A percentile compares a stretch with the other conserved stretches of the same genome.
These are phyloP conservation scores for Azorinus chamasolen DNA, from an alignment of 2,888 invertebrate species.

Conservation along the genomic window DNA sequence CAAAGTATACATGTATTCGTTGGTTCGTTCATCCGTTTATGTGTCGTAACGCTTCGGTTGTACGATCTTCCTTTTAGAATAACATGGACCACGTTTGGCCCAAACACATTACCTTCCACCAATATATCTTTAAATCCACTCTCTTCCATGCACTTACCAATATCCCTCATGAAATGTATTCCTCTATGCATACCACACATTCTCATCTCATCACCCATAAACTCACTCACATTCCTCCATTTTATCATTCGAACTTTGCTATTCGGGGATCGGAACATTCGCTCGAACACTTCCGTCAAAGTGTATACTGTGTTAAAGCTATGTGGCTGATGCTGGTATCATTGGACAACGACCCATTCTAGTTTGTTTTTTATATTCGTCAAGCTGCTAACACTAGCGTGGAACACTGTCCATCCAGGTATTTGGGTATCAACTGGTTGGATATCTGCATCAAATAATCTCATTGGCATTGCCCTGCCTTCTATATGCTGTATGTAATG, in stretches of 20 bases:
- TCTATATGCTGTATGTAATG: too few species aligned
- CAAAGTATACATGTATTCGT: constrained; percentile 11
- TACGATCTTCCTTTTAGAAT: constrained; percentile 33
- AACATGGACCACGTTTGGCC: constrained; percentile 14
- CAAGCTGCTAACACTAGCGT: too few species aligned
- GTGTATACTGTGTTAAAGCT: constrained; percentile 24
- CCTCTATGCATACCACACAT: constrained; percentile 41
- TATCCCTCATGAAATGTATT: constrained; percentile 36
- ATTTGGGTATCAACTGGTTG: too few species aligned
- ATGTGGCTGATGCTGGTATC: constrained; percentile 17
- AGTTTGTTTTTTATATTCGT: too few species aligned
- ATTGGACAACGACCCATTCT: too few species aligned
- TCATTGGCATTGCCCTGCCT: too few species aligned
- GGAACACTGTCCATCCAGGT: too few species aligned
- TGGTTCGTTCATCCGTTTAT: constrained; percentile 28
- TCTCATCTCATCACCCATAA: constrained; percentile 32
- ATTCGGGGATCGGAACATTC: constrained; percentile 16
- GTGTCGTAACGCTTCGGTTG: constrained; percentile 30
- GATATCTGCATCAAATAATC: too few species aligned
- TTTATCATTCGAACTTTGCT: constrained; percentile 46
- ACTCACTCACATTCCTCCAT: constrained; percentile 27
- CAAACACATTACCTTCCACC: constrained; percentile 24
- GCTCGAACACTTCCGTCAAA: constrained; percentile 27
- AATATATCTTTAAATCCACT: background rate
- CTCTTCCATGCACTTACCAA: constrained; percentile 17